Conservation (phyloP, 2,888 invertebrate genomes). For the Conistra vaccinii region DNA sequence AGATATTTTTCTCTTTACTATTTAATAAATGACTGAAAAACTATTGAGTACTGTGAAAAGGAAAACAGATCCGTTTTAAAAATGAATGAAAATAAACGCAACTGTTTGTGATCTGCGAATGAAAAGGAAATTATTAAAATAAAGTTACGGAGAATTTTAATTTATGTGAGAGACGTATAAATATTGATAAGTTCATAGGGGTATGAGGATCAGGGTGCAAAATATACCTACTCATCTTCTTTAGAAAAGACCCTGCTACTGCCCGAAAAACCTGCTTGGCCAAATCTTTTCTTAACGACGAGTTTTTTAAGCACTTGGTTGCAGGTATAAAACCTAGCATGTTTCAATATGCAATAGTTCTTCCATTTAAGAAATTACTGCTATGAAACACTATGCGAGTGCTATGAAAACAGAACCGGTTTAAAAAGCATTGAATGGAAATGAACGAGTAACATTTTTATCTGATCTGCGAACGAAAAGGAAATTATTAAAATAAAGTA, state of each 20-base stretch:
- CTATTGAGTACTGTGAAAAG: constrained; percentile 47
- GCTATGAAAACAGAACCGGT: constrained; percentile 18
- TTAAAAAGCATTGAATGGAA: constrained; percentile 22
- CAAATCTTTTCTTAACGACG: too few relatives aligned
- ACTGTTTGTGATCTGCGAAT: constrained; percentile 17
- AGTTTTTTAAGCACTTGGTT: too few relatives aligned
- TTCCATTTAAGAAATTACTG: constrained; percentile 62
- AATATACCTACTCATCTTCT: too few relatives aligned
- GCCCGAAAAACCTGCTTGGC: too few relatives aligned
- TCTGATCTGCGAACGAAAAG: constrained; percentile 12
- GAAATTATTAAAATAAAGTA: constrained; percentile 3
- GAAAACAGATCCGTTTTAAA: constrained; percentile 31
- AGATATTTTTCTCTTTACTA: constrained; percentile 64
- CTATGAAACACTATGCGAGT: constrained; percentile 59
- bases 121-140: not conserved
- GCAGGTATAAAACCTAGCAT: too few relatives aligned
- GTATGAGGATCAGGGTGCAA: too few relatives aligned
- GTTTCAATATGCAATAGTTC: too few relatives aligned
- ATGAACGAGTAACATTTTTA: not conserved
- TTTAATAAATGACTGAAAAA: constrained; percentile 66
- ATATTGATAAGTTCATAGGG: too few relatives aligned
- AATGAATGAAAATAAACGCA: constrained; percentile 1
- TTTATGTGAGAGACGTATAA: not conserved
- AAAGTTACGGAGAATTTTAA: constrained; percentile 14
- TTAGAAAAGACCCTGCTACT: too few relatives aligned